phyloP scores from a whole-genome alignment of 2,797 vertebrate genomes.

The Cephalopachus bancanus region DNA sequence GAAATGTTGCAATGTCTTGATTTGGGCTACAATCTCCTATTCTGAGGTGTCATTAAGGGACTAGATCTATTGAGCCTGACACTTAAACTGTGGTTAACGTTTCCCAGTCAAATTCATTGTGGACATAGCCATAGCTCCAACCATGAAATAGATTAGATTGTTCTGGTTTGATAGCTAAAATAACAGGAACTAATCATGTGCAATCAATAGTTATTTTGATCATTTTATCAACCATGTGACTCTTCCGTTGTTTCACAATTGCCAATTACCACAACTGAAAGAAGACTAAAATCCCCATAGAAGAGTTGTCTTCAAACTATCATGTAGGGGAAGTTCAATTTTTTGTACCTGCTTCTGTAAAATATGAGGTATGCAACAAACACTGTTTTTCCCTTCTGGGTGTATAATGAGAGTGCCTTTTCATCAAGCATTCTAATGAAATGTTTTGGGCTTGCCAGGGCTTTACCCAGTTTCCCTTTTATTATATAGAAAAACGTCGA shows the following conservation, averaged over 20 bases:
- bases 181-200: constrained; percentile 13
- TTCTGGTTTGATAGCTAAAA: constrained; percentile 69
- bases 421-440: neutral
- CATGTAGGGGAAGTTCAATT: constrained; percentile 1
- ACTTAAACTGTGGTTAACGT: neutral
- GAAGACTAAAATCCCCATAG: neutral
- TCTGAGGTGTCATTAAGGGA: neutral
- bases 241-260: constrained; percentile 15
- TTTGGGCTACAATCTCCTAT: neutral
- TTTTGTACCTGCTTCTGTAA: neutral
- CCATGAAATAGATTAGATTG: constrained; percentile 33
- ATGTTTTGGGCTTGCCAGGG: neutral
- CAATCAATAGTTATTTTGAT: constrained; percentile 63
- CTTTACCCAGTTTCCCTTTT: neutral
- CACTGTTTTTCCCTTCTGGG: neutral
- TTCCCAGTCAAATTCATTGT: constrained; percentile 44
- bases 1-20: neutral
- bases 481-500: neutral
- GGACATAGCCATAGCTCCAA: neutral
- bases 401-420: neutral
- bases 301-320: neutral
- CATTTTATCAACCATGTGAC: constrained; percentile 58
- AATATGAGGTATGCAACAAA: neutral
- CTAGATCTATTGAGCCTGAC: neutral
- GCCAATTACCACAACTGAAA: constrained; percentile 48